These are phyloP conservation scores for Ericerus pela DNA, from an alignment of 1,140 invertebrate species.

Conservation along the genomic window DNA sequence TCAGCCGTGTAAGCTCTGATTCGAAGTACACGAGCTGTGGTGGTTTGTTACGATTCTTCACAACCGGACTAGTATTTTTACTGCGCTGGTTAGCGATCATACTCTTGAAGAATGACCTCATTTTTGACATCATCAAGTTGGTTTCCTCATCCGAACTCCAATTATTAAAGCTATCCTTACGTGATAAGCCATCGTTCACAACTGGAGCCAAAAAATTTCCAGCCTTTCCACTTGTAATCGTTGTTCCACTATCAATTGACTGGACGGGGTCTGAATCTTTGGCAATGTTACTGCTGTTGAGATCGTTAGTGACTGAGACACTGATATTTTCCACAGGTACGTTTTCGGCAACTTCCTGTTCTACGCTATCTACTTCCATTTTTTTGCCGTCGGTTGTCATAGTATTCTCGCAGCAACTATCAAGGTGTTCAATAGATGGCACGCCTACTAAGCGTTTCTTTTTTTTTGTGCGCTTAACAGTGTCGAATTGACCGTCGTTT, in stretches of 20 bases:
- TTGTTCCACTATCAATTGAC: too few relatives aligned
- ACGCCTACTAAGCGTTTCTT: conserved; percentile 34
- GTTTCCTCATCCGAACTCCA: conserved; percentile 88
- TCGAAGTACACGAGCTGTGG: conserved; percentile 75
- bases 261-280: conserved; percentile 29
- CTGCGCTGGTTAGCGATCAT: conserved; percentile 46
- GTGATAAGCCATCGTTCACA: conserved; percentile 38
- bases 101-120: conserved; percentile 79
- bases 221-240: too few relatives aligned
- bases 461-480: conserved; percentile 67
- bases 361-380: conserved; percentile 24
- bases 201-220: too few relatives aligned
- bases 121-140: conserved; percentile 87
- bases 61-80: conserved; percentile 19
- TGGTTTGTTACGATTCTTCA: conserved; percentile 39
- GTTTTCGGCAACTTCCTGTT: conserved; percentile 19
- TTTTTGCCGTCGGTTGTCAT: conserved; percentile 40
- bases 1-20: conserved; percentile 69
- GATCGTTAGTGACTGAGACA: neutral
- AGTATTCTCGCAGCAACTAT: conserved; percentile 69
- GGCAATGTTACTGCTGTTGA: conserved; percentile 15
- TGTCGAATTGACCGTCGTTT: conserved; percentile 58
- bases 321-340: conserved; percentile 3
- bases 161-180: conserved; percentile 82
- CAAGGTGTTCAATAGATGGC: conserved; percentile 56